phyloP scores from a whole-genome alignment of 1,140 invertebrate species.

The Carcinoscorpius rotundicauda region DNA sequence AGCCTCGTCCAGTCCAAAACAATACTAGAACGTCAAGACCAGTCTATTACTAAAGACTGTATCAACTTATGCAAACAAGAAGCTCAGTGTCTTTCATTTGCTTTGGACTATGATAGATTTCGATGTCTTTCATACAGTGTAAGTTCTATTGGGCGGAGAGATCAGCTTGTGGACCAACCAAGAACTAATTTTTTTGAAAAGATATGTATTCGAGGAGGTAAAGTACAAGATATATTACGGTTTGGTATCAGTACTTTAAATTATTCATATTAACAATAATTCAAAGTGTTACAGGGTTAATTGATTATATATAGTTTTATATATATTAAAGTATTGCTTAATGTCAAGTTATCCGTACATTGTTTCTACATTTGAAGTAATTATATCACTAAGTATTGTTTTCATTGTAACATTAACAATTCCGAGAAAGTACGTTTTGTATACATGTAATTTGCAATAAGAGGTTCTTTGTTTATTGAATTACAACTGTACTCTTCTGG shows the following conservation, averaged over 20 bases:
- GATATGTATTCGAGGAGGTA: slow-evolving; percentile 36
- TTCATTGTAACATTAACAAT: too few species aligned
- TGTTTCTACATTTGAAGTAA: too few species aligned
- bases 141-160: slow-evolving; percentile 29
- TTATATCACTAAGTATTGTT: too few species aligned
- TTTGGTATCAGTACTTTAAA: too few species aligned
- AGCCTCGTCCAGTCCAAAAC: slow-evolving; percentile 11
- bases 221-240: background rate
- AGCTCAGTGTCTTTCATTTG: slow-evolving; percentile 34
- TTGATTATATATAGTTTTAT: background rate
- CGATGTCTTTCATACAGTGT: slow-evolving; percentile 32
- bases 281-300: background rate
- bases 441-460: too few species aligned
- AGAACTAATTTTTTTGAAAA: slow-evolving; percentile 39
- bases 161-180: slow-evolving; percentile 29
- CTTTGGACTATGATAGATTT: slow-evolving; percentile 36
- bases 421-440: too few species aligned
- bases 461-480: too few species aligned
- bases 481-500: too few species aligned
- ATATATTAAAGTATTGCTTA: background rate
- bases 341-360: too few species aligned
- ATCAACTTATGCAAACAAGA: slow-evolving; percentile 37
- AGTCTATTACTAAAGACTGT: slow-evolving; percentile 37
- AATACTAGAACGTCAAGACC: slow-evolving; percentile 34
- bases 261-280: too few species aligned